Evolutionary conservation across 2,113 vertebrate species (phyloP).

Genomic region (Bagarius yarrelli): DNA sequence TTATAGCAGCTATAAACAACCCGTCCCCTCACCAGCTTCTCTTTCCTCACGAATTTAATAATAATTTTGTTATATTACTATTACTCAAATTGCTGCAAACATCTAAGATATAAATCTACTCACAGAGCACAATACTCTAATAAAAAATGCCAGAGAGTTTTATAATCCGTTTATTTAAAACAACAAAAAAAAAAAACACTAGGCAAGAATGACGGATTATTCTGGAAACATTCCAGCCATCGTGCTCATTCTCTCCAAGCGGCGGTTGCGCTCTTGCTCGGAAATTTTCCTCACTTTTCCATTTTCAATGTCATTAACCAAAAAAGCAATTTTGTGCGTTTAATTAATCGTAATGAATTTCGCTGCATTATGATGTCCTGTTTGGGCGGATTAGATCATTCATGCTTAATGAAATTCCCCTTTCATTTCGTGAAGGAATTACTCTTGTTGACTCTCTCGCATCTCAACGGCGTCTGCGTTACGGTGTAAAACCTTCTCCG

Average conservation of each 20-base stretch:
- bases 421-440: slow-evolving; percentile 38
- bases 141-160: neutral
- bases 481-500: slow-evolving; percentile 15
- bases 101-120: neutral
- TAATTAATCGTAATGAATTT: slow-evolving; percentile 56
- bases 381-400: slow-evolving; percentile 49
- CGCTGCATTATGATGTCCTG: slow-evolving; percentile 41
- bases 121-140: neutral
- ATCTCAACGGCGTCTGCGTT: neutral
- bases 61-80: neutral
- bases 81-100: neutral
- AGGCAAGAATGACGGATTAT: neutral
- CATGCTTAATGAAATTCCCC: slow-evolving; percentile 49
- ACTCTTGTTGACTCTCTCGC: slow-evolving; percentile 12
- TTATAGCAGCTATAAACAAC: neutral
- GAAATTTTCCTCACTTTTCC: slow-evolving; percentile 30
- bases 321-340: slow-evolving; percentile 39
- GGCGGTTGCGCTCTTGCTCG: neutral
- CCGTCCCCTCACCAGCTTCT: neutral
- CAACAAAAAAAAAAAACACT: neutral
- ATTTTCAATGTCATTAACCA: slow-evolving; percentile 54
- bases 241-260: neutral
- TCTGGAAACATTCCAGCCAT: slow-evolving; percentile 16
- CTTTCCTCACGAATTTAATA: neutral
- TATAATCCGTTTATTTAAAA: neutral